Conservation (phyloP, 2,113 vertebrate genomes). For the Melanostigma gelatinosum region DNA sequence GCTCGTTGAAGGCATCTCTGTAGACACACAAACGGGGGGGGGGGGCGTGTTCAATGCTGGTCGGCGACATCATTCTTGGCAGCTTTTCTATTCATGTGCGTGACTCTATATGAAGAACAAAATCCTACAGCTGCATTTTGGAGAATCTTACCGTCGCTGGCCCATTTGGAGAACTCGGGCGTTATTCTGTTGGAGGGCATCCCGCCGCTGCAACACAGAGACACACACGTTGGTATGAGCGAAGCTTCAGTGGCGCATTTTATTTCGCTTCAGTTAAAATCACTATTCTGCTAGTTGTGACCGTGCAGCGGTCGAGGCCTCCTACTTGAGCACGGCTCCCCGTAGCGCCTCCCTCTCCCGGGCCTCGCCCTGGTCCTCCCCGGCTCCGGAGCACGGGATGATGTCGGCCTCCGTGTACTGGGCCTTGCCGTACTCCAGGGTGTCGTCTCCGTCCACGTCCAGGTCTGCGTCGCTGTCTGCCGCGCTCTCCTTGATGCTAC, state of each 20-base stretch:
- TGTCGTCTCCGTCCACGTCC: constrained; percentile 98
- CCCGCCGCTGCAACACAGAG: constrained; percentile 86
- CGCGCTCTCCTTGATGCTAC: constrained; percentile 95
- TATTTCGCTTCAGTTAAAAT: neutral
- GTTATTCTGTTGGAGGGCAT: constrained; percentile 98
- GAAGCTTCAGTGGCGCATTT: neutral
- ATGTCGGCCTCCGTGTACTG: constrained; percentile 99
- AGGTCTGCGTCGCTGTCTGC: constrained; percentile 97
- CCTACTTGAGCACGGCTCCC: constrained; percentile 97
- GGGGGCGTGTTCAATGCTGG: neutral
- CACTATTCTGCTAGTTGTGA: neutral
- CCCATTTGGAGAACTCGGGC: constrained; percentile 98
- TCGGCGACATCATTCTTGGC: neutral
- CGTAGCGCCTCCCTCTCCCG: constrained; percentile 96
- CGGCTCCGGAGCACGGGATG: constrained; percentile 97
- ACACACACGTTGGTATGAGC: constrained; percentile 6
- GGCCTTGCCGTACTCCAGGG: constrained; percentile 97
- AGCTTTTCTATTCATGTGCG: neutral
- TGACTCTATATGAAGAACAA: neutral
- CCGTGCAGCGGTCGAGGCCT: neutral
- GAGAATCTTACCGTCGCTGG: constrained; percentile 90
- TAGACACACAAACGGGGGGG: constrained; percentile 5
- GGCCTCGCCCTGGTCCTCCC: constrained; percentile 98
- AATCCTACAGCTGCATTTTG: neutral
- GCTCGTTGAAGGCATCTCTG: constrained; percentile 99